Evolutionary conservation across 2,888 invertebrate species (phyloP).

Genomic region (Hyposoter dolosus): DNA sequence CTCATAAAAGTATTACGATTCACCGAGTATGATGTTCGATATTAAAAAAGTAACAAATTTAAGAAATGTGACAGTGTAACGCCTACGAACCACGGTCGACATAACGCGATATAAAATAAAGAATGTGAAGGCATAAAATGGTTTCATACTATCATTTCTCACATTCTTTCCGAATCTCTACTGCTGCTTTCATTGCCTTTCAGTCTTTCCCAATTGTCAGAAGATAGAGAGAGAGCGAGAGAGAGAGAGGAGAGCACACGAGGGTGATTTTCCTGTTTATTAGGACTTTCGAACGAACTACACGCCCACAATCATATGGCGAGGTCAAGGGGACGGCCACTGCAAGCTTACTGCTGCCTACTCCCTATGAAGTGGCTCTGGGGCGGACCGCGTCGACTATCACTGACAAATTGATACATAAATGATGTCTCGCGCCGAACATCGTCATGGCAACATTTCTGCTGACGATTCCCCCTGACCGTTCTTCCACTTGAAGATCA

Average conservation of each 20-base stretch:
- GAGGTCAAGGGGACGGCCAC: not conserved
- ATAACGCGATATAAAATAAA: not conserved
- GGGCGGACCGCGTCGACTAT: not conserved
- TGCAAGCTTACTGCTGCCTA: not conserved
- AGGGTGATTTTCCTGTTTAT: not conserved
- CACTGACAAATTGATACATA: not conserved
- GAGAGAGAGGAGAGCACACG: not conserved
- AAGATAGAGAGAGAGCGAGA: not conserved
- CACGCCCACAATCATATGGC: conserved; percentile 5
- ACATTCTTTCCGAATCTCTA: not conserved
- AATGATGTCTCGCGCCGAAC: not conserved
- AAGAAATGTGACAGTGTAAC: not conserved
- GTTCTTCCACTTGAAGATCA: not conserved
- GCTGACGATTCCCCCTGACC: not conserved
- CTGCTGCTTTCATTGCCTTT: not conserved
- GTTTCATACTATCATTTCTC: not conserved
- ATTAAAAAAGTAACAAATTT: not conserved
- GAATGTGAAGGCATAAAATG: not conserved
- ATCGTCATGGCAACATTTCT: not conserved
- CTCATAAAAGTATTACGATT: not conserved
- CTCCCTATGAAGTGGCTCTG: not conserved
- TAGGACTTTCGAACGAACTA: not conserved
- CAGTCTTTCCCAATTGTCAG: not conserved
- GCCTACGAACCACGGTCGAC: not conserved
- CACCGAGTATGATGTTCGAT: not conserved